Base-by-base conservation (phyloP, 2,888 invertebrate species). In the Carterocephalus palaemon region DNA sequence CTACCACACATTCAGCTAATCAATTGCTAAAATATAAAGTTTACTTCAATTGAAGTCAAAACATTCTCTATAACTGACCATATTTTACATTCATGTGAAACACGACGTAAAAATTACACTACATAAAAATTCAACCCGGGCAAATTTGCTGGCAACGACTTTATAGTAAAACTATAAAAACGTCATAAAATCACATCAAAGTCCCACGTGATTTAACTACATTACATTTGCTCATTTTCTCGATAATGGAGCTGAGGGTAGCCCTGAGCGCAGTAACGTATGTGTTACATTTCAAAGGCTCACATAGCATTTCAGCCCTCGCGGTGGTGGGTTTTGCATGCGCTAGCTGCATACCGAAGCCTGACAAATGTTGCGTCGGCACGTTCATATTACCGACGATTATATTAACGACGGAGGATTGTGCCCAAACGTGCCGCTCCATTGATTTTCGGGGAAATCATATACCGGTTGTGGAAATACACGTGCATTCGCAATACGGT, bases 331-430 rank as follows among this genome's bases (percentile, higher is more conserved):
- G 24, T 32, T 41, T 41, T 26, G 23, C 17, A 7, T 77, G 78
- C 48, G 38, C 53, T 12, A 45, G 22, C 2, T 64, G 60, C 47
- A 12, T 4, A 17, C 47, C 56, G 4, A 43, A 52, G 33, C 24
- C 41, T 10, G 12, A 24, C n/a, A 26, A 56, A 28, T 67, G 66
- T 51, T 79, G 78, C 42, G 37, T 72, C 10, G 80, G 75, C 3
- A 69, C 69, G 7, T 53, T 64, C 12, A 57, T 80, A 42, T 54
- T 58, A 17, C 57, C 63, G 1, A 62, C 64, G 31, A 53, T 69
- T 20, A 56, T 70, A 3, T 32, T 79, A 26, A 73, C 78, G 5
- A 72, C 75, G 0, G 56, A 64, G 2, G 59, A 49, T 43, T 80
- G 81, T 46, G 75, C 75, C n/a, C 39, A 57, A 47, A 56, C 56